phyloP scores from a whole-genome alignment of 2,113 vertebrate genomes.

The Cyanistes caeruleus region DNA sequence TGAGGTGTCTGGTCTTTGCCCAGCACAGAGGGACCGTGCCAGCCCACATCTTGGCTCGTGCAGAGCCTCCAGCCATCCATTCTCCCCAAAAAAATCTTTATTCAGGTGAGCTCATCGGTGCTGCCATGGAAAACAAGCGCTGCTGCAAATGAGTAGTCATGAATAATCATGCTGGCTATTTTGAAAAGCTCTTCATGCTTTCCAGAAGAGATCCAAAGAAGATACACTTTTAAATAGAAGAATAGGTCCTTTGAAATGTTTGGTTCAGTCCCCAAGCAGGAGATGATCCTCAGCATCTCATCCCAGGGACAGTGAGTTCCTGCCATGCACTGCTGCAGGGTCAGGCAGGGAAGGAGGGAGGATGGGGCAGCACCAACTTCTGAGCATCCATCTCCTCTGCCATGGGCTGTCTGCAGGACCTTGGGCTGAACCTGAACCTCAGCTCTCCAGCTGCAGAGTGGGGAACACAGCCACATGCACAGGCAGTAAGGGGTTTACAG shows the following conservation, averaged over 20 bases:
- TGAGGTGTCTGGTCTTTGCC: not conserved
- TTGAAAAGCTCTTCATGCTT: slow-evolving; percentile 51
- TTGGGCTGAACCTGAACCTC: not conserved
- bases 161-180: slow-evolving; percentile 57
- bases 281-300: not conserved
- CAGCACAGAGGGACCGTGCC: accelerated
- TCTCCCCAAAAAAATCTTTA: not conserved
- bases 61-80: not conserved
- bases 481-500: accelerated
- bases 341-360: not conserved
- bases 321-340: not conserved
- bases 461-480: not conserved
- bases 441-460: not conserved
- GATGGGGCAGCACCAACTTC: not conserved
- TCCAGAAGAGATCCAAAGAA: not conserved
- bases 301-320: not conserved
- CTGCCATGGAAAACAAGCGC: slow-evolving; percentile 24
- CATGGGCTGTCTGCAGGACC: not conserved
- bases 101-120: slow-evolving; percentile 20
- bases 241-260: not conserved
- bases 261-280: not conserved
- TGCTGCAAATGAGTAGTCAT: slow-evolving; percentile 38
- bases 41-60: not conserved
- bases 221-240: not conserved
- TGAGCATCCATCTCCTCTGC: not conserved